These are phyloP conservation scores for Lasius platythorax DNA, from an alignment of 2,888 invertebrate species.

Conservation along the genomic window DNA sequence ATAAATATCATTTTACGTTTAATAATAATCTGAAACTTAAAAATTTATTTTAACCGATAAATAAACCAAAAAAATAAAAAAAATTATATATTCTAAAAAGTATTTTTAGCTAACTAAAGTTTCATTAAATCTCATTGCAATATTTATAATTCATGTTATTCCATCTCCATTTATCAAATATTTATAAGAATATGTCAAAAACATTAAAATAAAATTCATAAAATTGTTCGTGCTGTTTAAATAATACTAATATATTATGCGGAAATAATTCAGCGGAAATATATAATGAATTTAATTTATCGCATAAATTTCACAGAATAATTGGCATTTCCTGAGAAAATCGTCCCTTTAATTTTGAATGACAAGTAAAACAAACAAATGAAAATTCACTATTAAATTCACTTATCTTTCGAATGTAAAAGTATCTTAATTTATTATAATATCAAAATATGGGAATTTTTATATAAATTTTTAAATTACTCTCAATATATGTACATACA, in stretches of 20 bases:
- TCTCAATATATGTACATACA: not conserved
- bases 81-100: too few species aligned
- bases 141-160: not conserved
- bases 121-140: not conserved
- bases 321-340: slow-evolving; percentile 7
- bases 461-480: not conserved
- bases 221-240: not conserved
- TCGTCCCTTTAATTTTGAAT: not conserved
- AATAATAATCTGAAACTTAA: too few species aligned
- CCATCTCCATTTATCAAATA: not conserved
- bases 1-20: too few species aligned
- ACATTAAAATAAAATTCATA: not conserved
- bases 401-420: slow-evolving; percentile 3
- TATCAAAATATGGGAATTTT: not conserved
- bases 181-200: slow-evolving; percentile 11
- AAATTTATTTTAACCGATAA: too few species aligned
- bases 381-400: slow-evolving; percentile 42
- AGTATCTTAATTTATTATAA: not conserved
- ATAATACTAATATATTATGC: not conserved
- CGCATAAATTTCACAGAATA: slow-evolving; percentile 9
- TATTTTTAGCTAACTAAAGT: too few species aligned
- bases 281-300: not conserved
- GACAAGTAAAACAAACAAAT: slow-evolving; percentile 1
- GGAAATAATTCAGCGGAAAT: not conserved
- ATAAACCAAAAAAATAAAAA: too few species aligned